Percentiles rank a stretch among this genome's conserved stretches.
Conservation (phyloP, 2,888 invertebrate species). For the Amiota minor region DNA sequence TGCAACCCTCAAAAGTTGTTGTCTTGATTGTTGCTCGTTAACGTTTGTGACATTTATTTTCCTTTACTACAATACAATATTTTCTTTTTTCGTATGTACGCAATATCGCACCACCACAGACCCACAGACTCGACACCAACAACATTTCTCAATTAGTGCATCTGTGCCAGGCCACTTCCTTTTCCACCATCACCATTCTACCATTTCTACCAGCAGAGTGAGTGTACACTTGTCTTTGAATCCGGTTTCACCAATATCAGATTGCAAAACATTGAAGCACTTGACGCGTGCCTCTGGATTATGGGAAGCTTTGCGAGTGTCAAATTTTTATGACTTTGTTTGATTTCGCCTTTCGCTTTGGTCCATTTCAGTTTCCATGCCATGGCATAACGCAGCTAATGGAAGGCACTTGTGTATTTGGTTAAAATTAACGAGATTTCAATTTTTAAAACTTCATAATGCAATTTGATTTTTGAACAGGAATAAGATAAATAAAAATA, state of each 20-base stretch:
- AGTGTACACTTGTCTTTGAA: conserved; percentile 24
- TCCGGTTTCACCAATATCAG: conserved; percentile 53
- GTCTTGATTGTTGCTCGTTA: conserved; percentile 33
- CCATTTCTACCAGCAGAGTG: conserved; percentile 40
- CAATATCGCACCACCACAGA: conserved; percentile 30
- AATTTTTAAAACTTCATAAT: no score
- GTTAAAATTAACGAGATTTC: conserved; percentile 56
- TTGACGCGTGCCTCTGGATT: conserved; percentile 59
- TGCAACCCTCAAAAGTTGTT: not conserved
- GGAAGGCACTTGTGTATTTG: conserved; percentile 62
- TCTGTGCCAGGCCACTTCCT: conserved; percentile 2
- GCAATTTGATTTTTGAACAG: no score
- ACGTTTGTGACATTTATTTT: conserved; percentile 11
- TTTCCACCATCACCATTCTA: conserved; percentile 2
- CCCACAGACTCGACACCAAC: conserved; percentile 40
- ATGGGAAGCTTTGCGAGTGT: conserved; percentile 59
- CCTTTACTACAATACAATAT: conserved; percentile 32
- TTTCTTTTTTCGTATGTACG: conserved; percentile 25
- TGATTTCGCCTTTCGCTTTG: conserved; percentile 52
- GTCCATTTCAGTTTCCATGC: conserved; percentile 25
- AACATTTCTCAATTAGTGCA: conserved; percentile 23
- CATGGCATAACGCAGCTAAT: conserved; percentile 58
- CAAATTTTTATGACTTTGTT: conserved; percentile 68
- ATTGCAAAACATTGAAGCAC: conserved; percentile 52
- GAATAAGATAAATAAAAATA: no score